Percentiles rank a stretch among this genome's conserved stretches.
Evolutionary conservation across 2,888 invertebrate genomes (phyloP).

Genomic region (Caenorhabditis virilis): DNA sequence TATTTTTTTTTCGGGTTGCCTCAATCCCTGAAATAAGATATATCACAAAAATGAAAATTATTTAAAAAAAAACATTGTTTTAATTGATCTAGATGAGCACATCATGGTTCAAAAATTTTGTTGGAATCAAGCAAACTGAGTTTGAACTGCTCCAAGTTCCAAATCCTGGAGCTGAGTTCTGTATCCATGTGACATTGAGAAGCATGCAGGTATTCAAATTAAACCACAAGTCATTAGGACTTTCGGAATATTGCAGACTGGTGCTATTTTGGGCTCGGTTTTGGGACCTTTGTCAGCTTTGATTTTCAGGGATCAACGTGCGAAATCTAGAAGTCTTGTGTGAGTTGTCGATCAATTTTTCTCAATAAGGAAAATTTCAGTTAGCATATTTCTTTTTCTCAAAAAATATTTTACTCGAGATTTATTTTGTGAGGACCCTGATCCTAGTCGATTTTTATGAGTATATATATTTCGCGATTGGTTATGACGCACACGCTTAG

Average conservation of each 20-base stretch:
- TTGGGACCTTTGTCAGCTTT: slow-evolving; percentile 42
- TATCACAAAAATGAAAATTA: too few relatives aligned
- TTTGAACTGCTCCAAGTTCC: slow-evolving; percentile 57
- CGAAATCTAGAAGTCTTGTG: slow-evolving; percentile 17
- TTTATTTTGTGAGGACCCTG: too few relatives aligned
- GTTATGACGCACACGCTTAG: too few relatives aligned
- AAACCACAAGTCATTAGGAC: not conserved
- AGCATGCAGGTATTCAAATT: slow-evolving; percentile 44
- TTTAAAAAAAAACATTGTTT: too few relatives aligned
- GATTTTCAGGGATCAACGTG: slow-evolving; percentile 29
- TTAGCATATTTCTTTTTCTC: slow-evolving; percentile 6
- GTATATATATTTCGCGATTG: too few relatives aligned
- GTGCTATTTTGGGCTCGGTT: slow-evolving; percentile 53
- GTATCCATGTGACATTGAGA: slow-evolving; percentile 60
- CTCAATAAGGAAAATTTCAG: not conserved
- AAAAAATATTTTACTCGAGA: too few relatives aligned
- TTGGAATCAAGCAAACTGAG: slow-evolving; percentile 50
- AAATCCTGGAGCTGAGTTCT: slow-evolving; percentile 55
- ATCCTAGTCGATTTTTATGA: too few relatives aligned
- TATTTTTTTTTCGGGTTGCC: too few relatives aligned
- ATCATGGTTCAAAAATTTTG: slow-evolving; percentile 57
- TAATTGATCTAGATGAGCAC: slow-evolving; percentile 31
- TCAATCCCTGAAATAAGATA: too few relatives aligned
- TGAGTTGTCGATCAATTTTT: slow-evolving; percentile 1
- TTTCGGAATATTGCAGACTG: slow-evolving; percentile 45